A percentile compares a stretch with the other conserved stretches of the same genome.
phyloP scores from a whole-genome alignment of 2,113 vertebrate species.

The pig (Sus scrofa) region T2T-Sscrofa CM000820.6:25221501-25222000 shows the following conservation, averaged over 20 bases:
- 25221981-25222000: no score
- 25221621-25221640: background rate
- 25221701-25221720: no score
- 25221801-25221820: no score
- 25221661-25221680: background rate
- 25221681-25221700: background rate
- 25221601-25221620: background rate
- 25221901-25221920: constrained; percentile 23
- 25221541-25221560: background rate
- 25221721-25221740: no score
- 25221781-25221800: no score
- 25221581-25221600: background rate
- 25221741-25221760: no score
- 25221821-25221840: no score
- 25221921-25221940: no score
- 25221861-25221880: background rate
- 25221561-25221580: background rate
- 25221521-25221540: background rate
- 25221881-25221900: background rate
- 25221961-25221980: no score
- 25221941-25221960: no score
- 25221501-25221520: background rate
- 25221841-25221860: background rate
- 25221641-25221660: background rate
- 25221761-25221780: no score